These are phyloP conservation scores for Phrynosoma platyrhinos DNA, from an alignment of 2,113 vertebrate genomes.

Conservation along the genomic window DNA sequence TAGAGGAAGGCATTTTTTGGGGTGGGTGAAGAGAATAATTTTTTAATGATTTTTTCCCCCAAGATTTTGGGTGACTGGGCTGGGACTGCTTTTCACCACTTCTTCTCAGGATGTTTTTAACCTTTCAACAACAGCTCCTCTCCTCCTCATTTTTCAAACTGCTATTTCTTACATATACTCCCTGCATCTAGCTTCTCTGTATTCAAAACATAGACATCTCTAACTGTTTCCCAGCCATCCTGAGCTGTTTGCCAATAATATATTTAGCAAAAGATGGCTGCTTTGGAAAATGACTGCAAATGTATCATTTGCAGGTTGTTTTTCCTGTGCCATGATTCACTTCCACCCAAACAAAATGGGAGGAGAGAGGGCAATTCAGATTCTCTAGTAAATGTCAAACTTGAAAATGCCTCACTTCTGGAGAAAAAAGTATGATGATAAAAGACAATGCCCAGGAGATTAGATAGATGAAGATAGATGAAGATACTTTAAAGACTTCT, in stretches of 20 bases:
- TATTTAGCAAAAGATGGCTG: neutral
- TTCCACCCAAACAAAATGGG: neutral
- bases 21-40: no score
- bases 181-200: no score
- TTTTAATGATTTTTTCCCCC: no score
- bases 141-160: neutral
- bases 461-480: conserved; percentile 49
- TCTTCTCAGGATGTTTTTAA: no score
- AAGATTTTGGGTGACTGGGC: no score
- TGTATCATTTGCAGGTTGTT: conserved; percentile 28
- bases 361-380: neutral
- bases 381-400: conserved; percentile 57
- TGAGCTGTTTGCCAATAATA: neutral
- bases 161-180: no score
- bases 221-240: neutral
- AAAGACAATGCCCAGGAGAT: conserved; percentile 57
- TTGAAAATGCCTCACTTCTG: conserved; percentile 50
- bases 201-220: neutral
- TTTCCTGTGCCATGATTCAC: neutral
- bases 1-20: no score
- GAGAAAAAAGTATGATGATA: conserved; percentile 52
- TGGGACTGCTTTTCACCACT: no score
- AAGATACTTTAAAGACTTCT: conserved; percentile 61
- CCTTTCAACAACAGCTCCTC: no score
- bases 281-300: conserved; percentile 32